Evolutionary conservation across 2,888 invertebrate genomes (phyloP).

Genomic region (Drepanosiphum platanoidis): DNA sequence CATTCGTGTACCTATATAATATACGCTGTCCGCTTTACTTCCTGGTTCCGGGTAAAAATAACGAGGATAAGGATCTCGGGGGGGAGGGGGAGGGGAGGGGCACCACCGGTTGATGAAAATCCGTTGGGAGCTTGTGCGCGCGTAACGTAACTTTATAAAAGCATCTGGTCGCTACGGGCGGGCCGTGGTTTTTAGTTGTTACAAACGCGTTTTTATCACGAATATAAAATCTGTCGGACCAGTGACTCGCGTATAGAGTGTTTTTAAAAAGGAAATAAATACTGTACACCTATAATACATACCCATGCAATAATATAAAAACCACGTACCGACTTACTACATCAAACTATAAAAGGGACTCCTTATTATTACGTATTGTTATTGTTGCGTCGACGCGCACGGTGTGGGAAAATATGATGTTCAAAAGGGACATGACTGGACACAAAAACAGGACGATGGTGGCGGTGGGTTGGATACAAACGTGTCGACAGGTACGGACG

Average conservation of each 20-base stretch:
- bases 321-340: neutral
- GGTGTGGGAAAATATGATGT: constrained; percentile 53
- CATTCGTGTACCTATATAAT: neutral
- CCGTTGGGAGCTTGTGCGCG: constrained; percentile 45
- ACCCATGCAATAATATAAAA: neutral
- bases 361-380: neutral
- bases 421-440: constrained; percentile 53
- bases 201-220: constrained; percentile 44
- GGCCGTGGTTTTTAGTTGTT: constrained; percentile 8
- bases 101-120: constrained; percentile 31
- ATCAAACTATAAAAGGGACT: constrained; percentile 7
- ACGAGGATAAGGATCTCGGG: constrained; percentile 49
- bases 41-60: constrained; percentile 60
- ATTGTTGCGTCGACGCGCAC: neutral
- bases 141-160: constrained; percentile 33
- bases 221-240: constrained; percentile 32
- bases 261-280: constrained; percentile 22
- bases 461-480: neutral
- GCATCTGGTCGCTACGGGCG: constrained; percentile 41
- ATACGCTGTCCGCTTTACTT: constrained; percentile 1
- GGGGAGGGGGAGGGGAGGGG: neutral
- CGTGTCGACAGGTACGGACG: constrained; percentile 24
- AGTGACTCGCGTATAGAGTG: neutral
- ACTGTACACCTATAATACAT: neutral
- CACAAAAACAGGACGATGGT: constrained; percentile 27